These are phyloP conservation scores for Platypus cylindrus DNA, from an alignment of 2,888 invertebrate species.

Conservation along the genomic window DNA sequence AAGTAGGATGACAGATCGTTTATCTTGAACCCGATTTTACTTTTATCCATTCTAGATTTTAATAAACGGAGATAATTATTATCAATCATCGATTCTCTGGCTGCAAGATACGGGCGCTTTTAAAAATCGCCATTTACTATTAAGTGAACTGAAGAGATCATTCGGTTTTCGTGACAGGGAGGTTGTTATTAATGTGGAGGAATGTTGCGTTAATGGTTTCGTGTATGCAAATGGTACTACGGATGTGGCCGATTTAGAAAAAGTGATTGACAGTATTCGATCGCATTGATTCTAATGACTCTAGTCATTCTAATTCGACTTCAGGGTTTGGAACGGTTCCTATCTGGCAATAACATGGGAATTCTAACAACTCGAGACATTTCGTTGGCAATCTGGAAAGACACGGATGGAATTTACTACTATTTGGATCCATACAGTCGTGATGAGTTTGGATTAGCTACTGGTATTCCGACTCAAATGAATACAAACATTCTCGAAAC, in stretches of 20 bases:
- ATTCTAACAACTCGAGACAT: constrained; percentile 44
- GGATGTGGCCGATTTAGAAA: constrained; percentile 9
- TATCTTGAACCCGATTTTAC: background rate
- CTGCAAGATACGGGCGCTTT: constrained; percentile 24
- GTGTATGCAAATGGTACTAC: constrained; percentile 19
- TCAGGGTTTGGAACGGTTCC: constrained; percentile 21
- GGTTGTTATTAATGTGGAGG: constrained; percentile 25
- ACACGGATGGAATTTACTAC: constrained; percentile 36
- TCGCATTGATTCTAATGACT: background rate
- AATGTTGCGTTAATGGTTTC: constrained; percentile 30
- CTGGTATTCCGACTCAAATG: constrained; percentile 20
- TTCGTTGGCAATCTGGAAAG: constrained; percentile 47
- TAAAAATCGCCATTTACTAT: constrained; percentile 24
- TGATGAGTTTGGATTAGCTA: constrained; percentile 39
- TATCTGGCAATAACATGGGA: constrained; percentile 33
- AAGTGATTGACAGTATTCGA: constrained; percentile 5
- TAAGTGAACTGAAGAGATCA: constrained; percentile 30
- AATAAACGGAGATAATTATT: constrained; percentile 34
- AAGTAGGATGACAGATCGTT: constrained; percentile 24
- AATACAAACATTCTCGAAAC: background rate
- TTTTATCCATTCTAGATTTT: constrained; percentile 24
- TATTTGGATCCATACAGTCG: constrained; percentile 49
- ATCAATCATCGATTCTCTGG: constrained; percentile 27
- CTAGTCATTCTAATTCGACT: background rate
- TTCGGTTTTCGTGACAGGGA: constrained; percentile 28